Evolutionary conservation across 2,888 invertebrate genomes (phyloP).

Genomic region (Drosophila kambysellisi): DNA sequence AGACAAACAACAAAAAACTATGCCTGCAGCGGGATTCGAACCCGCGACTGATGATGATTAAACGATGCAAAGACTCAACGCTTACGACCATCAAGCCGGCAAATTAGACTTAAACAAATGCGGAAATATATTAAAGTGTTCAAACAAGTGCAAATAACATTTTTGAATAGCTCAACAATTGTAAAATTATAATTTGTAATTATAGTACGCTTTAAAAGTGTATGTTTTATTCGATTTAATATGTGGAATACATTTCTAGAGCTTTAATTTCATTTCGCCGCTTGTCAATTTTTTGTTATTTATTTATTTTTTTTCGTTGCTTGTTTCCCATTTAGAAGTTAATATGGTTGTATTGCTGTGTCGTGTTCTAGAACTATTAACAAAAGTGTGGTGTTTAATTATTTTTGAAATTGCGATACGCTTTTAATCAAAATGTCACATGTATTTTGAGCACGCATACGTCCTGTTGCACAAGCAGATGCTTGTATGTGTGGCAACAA

Average conservation of each 20-base stretch:
- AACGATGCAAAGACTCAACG: too few species aligned
- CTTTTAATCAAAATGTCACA: constrained; percentile 49
- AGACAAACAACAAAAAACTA: too few species aligned
- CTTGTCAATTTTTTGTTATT: constrained; percentile 8
- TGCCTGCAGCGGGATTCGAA: too few species aligned
- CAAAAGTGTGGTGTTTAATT: constrained; percentile 31
- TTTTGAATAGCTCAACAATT: background rate
- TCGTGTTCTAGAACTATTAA: constrained; percentile 36
- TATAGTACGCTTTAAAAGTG: background rate
- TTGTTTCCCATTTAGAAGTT: background rate
- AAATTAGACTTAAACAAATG: too few species aligned
- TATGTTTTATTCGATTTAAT: background rate
- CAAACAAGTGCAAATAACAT: background rate
- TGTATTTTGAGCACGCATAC: constrained; percentile 39
- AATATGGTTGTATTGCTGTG: background rate
- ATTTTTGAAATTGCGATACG: constrained; percentile 39
- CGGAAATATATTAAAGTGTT: too few species aligned
- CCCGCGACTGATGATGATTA: too few species aligned
- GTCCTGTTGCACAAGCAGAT: constrained; percentile 51
- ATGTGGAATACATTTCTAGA: background rate
- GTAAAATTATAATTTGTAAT: background rate
- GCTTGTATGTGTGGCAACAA: constrained; percentile 1
- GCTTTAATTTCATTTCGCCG: background rate
- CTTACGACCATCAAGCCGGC: too few species aligned
- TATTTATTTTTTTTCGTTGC: background rate